A percentile compares a stretch with the other conserved stretches of the same genome.
phyloP scores from a whole-genome alignment of 2,113 vertebrate genomes.

The Caranx ignobilis region DNA sequence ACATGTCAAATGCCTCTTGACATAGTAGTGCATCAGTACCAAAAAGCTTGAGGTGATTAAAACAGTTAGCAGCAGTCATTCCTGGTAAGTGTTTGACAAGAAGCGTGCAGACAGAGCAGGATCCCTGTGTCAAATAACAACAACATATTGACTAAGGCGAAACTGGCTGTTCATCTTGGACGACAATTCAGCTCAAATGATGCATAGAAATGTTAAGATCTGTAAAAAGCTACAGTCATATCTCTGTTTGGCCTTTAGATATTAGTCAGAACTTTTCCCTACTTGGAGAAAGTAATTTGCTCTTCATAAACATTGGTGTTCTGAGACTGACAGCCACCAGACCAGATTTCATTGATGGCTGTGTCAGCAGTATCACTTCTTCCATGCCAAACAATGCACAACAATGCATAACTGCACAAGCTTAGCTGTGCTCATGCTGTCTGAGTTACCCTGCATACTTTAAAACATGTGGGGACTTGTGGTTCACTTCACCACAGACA shows the following conservation, averaged over 20 bases:
- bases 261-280: constrained; percentile 12
- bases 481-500: constrained; percentile 19
- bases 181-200: not conserved
- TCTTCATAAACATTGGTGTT: not conserved
- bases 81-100: not conserved
- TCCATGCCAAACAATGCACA: not conserved
- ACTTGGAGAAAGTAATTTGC: not conserved
- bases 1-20: not conserved
- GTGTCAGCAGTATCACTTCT: constrained; percentile 38
- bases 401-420: constrained; percentile 9
- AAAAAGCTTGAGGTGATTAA: not conserved
- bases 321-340: not conserved
- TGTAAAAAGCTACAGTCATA: not conserved
- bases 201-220: not conserved
- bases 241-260: not conserved
- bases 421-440: constrained; percentile 12
- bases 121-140: constrained; percentile 9
- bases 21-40: not conserved
- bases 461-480: constrained; percentile 29
- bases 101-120: not conserved
- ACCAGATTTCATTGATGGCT: not conserved
- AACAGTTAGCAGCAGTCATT: not conserved
- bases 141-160: constrained; percentile 11
- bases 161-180: not conserved
- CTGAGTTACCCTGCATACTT: not conserved